Percentiles rank a stretch among this genome's conserved stretches.
phyloP scores from a whole-genome alignment of 2,113 vertebrate genomes.

The Callocephalon fimbriatum region DNA sequence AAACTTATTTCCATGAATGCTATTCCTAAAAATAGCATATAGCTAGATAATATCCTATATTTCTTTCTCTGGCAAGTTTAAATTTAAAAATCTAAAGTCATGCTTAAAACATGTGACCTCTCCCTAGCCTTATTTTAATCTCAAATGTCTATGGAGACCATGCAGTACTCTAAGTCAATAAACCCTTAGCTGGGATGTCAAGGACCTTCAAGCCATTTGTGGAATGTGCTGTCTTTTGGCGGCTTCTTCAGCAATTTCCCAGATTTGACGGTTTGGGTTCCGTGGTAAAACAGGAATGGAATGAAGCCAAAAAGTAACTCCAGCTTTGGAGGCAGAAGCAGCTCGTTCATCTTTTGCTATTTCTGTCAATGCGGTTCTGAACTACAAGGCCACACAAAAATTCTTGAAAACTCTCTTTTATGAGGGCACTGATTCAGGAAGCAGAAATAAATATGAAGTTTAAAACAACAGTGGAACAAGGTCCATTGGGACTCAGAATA shows the following conservation, averaged over 20 bases:
- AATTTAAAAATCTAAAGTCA: not conserved
- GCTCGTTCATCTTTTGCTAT: not conserved
- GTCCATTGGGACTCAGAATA: not conserved
- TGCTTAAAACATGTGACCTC: not conserved
- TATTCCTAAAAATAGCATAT: not conserved
- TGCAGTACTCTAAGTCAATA: not conserved
- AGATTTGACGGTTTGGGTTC: not conserved
- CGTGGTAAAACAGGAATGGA: not conserved
- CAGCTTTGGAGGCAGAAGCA: not conserved
- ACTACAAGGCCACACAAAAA: not conserved
- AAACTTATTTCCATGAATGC: not conserved
- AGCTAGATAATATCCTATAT: not conserved
- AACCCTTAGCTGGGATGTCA: not conserved
- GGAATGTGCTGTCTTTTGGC: not conserved
- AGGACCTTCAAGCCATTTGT: not conserved
- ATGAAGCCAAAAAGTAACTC: not conserved
- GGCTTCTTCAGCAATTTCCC: not conserved
- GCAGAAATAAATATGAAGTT: not conserved
- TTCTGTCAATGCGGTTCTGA: not conserved
- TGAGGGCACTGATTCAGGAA: not conserved
- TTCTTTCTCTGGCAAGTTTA: not conserved
- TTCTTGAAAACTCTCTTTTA: not conserved
- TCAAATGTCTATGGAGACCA: not conserved
- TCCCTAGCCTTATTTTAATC: not conserved
- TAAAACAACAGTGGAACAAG: not conserved